These are phyloP conservation scores for Pheosia tremula DNA, from an alignment of 2,888 invertebrate genomes.

Conservation along the genomic window DNA sequence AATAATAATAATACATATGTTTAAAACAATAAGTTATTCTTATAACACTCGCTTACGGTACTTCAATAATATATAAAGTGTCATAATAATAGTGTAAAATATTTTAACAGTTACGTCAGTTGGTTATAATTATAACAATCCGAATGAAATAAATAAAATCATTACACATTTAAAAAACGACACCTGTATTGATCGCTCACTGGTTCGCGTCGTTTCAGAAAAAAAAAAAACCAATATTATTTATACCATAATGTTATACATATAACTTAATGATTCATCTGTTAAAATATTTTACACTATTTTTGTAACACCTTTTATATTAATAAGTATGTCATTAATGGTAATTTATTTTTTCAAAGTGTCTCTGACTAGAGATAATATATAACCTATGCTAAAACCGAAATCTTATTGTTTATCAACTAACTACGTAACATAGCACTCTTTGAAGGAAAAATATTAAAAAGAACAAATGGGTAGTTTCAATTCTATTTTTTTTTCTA, in stretches of 20 bases:
- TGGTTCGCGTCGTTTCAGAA: no score
- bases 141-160: no score
- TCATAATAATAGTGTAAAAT: no score
- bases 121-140: no score
- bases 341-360: slow-evolving; percentile 76
- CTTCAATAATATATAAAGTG: slow-evolving; percentile 60
- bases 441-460: slow-evolving; percentile 66
- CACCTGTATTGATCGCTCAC: no score
- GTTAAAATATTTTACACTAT: no score
- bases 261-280: no score
- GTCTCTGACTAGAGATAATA: slow-evolving; percentile 82
- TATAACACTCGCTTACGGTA: slow-evolving; percentile 73
- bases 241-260: no score
- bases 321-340: slow-evolving; percentile 72
- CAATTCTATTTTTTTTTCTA: slow-evolving; percentile 48
- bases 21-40: slow-evolving; percentile 76
- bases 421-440: slow-evolving; percentile 79
- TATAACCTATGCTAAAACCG: slow-evolving; percentile 75
- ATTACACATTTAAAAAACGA: no score
- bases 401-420: slow-evolving; percentile 65
- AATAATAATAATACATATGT: slow-evolving; percentile 30
- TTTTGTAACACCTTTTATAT: slow-evolving; percentile 46
- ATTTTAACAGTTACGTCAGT: no score
- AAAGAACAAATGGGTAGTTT: slow-evolving; percentile 47
- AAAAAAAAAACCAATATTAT: no score